phyloP scores from a whole-genome alignment of 2,888 invertebrate species.

The Cabera pusaria region DNA sequence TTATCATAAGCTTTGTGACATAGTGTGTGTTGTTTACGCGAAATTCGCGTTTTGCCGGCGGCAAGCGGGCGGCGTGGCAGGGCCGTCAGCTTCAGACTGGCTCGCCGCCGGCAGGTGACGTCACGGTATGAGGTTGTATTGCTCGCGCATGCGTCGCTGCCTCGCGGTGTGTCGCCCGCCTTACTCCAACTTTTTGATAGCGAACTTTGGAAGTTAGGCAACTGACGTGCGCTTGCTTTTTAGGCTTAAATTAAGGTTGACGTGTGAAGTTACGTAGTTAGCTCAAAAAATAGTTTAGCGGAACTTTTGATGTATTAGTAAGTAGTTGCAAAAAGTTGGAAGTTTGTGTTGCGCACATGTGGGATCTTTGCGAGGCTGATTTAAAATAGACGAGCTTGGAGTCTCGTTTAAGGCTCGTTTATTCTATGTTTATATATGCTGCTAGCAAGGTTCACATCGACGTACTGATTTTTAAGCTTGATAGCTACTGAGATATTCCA shows the following conservation, averaged over 20 bases:
- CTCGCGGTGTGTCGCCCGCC: slow-evolving; percentile 24
- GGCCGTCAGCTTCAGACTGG: slow-evolving; percentile 51
- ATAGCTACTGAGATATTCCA: too few relatives aligned
- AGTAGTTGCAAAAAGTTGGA: slow-evolving; percentile 14
- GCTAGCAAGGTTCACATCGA: too few relatives aligned
- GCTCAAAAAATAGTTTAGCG: slow-evolving; percentile 23
- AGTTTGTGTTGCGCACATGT: too few relatives aligned
- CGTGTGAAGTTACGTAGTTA: slow-evolving; percentile 24
- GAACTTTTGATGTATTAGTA: slow-evolving; percentile 22
- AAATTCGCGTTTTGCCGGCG: slow-evolving; percentile 48
- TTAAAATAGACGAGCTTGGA: too few relatives aligned
- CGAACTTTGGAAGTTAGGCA: slow-evolving; percentile 27
- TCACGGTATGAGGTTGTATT: slow-evolving; percentile 40
- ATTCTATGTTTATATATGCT: slow-evolving; percentile 10
- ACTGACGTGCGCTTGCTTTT: slow-evolving; percentile 29
- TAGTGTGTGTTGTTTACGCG: slow-evolving; percentile 63
- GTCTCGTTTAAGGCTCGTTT: background rate
- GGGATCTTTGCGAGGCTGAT: too few relatives aligned
- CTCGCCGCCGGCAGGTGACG: slow-evolving; percentile 48
- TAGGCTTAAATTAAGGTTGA: slow-evolving; percentile 26
- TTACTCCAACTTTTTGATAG: slow-evolving; percentile 34
- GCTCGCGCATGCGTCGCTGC: slow-evolving; percentile 39
- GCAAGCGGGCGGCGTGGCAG: slow-evolving; percentile 50
- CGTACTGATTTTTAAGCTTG: too few relatives aligned
- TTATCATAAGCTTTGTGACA: slow-evolving; percentile 38